Conservation (phyloP, 2,113 vertebrate genomes). For the Rhabdornis inornatus region DNA sequence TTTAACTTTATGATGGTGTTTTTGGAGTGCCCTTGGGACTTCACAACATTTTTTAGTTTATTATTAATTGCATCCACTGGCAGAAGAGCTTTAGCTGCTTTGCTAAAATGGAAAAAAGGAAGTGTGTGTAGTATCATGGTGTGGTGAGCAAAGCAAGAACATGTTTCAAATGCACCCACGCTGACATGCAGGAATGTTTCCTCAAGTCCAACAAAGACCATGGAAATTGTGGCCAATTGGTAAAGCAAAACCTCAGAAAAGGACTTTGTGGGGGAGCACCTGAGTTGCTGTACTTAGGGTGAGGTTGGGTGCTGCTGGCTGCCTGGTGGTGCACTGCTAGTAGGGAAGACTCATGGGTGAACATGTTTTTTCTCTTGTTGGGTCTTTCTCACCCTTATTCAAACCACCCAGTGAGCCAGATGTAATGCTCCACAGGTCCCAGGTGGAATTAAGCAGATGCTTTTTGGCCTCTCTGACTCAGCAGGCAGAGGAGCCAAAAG, state of each 20-base stretch:
- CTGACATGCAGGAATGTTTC: neutral
- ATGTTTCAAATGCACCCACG: neutral
- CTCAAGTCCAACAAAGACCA: neutral
- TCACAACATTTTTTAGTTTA: slow-evolving; percentile 64
- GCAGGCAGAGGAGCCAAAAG: neutral
- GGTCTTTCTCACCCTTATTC: neutral
- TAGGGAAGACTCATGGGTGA: neutral
- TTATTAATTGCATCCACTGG: slow-evolving; percentile 58
- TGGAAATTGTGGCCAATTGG: neutral
- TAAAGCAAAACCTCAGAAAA: neutral
- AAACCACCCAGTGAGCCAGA: neutral
- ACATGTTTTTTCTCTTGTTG: neutral
- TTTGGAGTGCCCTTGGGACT: slow-evolving; percentile 64
- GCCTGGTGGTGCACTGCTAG: neutral
- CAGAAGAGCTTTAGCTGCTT: slow-evolving; percentile 61
- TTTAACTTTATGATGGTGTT: slow-evolving; percentile 53
- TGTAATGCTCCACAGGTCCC: neutral
- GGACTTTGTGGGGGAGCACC: neutral
- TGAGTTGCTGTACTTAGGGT: neutral
- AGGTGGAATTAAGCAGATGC: neutral
- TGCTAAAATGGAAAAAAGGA: slow-evolving; percentile 69
- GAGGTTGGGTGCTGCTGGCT: neutral
- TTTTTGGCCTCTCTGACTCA: neutral
- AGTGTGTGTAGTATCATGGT: rapidly evolving
- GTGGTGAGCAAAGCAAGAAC: neutral